Evolutionary conservation across 2,113 vertebrate genomes (phyloP).

Genomic region (Ceyx melanurus): DNA sequence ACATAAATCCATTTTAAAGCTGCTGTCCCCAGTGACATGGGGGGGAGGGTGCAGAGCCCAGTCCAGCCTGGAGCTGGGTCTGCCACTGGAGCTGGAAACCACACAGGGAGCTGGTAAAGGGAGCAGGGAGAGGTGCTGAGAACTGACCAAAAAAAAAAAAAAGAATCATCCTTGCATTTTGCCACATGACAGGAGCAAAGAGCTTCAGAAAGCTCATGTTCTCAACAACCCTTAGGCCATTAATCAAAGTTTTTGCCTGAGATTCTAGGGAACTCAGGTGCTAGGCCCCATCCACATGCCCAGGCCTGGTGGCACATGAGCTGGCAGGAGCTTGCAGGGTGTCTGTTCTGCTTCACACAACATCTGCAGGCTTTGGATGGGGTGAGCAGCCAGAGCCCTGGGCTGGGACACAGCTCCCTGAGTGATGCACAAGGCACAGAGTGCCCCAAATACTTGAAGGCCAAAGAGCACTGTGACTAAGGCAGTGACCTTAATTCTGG

Average conservation of each 20-base stretch:
- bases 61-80: not conserved
- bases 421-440: fast-evolving
- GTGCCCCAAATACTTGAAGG: not conserved
- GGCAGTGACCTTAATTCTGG: not conserved
- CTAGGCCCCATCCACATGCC: not conserved
- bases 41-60: fast-evolving
- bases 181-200: not conserved
- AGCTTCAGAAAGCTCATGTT: not conserved
- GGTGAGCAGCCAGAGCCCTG: not conserved
- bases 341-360: not conserved
- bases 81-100: fast-evolving
- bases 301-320: not conserved
- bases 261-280: not conserved
- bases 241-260: not conserved
- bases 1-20: not conserved
- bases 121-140: fast-evolving
- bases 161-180: not conserved
- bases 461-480: constrained; percentile 9
- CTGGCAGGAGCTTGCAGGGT: not conserved
- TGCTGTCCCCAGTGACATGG: too few relatives aligned
- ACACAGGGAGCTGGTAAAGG: not conserved
- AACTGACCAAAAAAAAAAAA: not conserved
- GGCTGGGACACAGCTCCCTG: not conserved
- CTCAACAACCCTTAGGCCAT: not conserved
- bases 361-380: not conserved